Evolutionary conservation across 1,140 invertebrate species (phyloP).

Genomic region (Penaeus chinensis): DNA sequence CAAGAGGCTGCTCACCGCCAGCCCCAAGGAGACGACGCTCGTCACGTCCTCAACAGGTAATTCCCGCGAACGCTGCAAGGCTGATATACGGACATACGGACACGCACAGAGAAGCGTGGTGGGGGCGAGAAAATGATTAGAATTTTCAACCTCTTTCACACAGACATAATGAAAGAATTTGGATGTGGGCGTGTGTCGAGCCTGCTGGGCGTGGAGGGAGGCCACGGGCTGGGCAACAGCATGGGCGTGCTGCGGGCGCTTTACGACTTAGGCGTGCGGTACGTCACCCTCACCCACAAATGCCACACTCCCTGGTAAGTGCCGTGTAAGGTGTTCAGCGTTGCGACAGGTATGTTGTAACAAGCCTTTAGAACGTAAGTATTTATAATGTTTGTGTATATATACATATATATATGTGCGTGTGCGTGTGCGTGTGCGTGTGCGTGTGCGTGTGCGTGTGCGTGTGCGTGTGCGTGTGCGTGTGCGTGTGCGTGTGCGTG

Average conservation of each 20-base stretch:
- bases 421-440: no score
- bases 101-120: background rate
- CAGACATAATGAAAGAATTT: constrained; percentile 71
- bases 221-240: constrained; percentile 82
- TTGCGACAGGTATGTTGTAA: no score
- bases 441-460: no score
- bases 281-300: constrained; percentile 84
- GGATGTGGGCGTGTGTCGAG: constrained; percentile 81
- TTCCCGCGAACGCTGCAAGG: background rate
- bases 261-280: constrained; percentile 82
- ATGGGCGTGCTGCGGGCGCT: constrained; percentile 80
- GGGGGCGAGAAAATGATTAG: no score
- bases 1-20: constrained; percentile 82
- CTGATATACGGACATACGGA: no score
- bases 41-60: constrained; percentile 71
- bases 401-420: no score
- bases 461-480: no score
- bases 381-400: no score
- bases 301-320: constrained; percentile 85
- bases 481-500: no score
- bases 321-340: background rate
- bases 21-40: constrained; percentile 81
- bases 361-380: no score
- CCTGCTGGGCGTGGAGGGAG: constrained; percentile 86
- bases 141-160: background rate